Conservation (phyloP, 2,888 invertebrate species). For the Diarsia mendica region DNA sequence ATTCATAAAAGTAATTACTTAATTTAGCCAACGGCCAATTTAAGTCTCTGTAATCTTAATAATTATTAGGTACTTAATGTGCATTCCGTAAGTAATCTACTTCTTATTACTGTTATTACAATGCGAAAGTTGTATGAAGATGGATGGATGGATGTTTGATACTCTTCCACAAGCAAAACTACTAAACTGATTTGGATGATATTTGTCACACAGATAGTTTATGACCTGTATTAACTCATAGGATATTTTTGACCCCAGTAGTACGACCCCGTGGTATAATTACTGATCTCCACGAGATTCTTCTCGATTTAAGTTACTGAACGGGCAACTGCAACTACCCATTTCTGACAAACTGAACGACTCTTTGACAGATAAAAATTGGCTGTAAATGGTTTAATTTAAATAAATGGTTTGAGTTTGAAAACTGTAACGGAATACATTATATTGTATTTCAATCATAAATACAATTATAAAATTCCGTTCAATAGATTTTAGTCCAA, state of each 20-base stretch:
- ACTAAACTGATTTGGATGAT: neutral
- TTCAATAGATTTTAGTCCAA: neutral
- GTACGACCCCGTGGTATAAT: neutral
- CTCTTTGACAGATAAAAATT: neutral
- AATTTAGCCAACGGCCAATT: slow-evolving; percentile 21
- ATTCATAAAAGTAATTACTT: slow-evolving; percentile 16
- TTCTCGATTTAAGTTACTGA: neutral
- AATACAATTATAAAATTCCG: slow-evolving; percentile 22
- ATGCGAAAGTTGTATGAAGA: neutral
- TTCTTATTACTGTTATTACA: neutral
- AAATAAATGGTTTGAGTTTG: slow-evolving; percentile 4
- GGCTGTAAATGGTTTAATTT: neutral
- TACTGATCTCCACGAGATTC: neutral
- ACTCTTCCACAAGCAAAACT: neutral
- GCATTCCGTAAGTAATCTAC: slow-evolving; percentile 1
- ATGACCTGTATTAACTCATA: neutral
- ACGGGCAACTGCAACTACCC: neutral
- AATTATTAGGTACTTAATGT: slow-evolving; percentile 2
- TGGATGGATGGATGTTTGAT: neutral
- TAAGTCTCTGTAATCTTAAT: slow-evolving; percentile 6
- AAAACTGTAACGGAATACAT: neutral
- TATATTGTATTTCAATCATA: slow-evolving; percentile 30
- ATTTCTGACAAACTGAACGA: neutral
- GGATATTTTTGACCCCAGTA: neutral
- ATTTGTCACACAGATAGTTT: neutral